Conservation (phyloP, 2,888 invertebrate genomes). For the Caenorhabditis sp. region DNA sequence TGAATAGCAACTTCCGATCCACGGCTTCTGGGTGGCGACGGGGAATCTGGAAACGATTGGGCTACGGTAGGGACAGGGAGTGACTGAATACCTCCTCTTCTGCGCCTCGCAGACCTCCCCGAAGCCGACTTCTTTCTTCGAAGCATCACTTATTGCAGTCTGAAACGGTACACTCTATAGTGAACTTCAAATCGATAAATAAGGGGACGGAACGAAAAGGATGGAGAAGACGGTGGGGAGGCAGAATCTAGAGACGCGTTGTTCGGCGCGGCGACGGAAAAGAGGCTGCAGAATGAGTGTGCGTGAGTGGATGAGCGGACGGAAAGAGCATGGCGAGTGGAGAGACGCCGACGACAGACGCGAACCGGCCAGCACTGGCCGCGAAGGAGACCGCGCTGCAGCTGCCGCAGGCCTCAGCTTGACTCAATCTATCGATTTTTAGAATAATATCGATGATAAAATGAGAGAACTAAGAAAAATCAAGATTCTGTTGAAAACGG, state of each 20-base stretch:
- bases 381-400: slow-evolving; percentile 38
- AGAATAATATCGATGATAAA: slow-evolving; percentile 9
- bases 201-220: slow-evolving; percentile 6
- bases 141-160: slow-evolving; percentile 21
- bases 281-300: slow-evolving; percentile 20
- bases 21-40: slow-evolving; percentile 19
- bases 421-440: slow-evolving; percentile 36
- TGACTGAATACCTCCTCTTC: slow-evolving; percentile 19
- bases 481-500: too few relatives aligned
- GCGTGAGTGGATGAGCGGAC: slow-evolving; percentile 16
- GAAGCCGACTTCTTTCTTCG: slow-evolving; percentile 41
- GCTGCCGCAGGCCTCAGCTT: slow-evolving; percentile 21
- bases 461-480: too few relatives aligned
- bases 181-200: slow-evolving; percentile 12
- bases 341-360: slow-evolving; percentile 30
- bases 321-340: background rate
- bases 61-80: slow-evolving; percentile 11
- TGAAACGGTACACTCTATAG: background rate
- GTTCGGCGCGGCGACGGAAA: slow-evolving; percentile 41
- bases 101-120: slow-evolving; percentile 15
- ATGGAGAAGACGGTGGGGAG: slow-evolving; percentile 17
- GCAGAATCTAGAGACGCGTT: slow-evolving; percentile 40
- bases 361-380: slow-evolving; percentile 17
- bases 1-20: slow-evolving; percentile 27
- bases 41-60: slow-evolving; percentile 22